Evolutionary conservation across 2,113 vertebrate species (phyloP).

Genomic region (Clarias gariepinus): DNA sequence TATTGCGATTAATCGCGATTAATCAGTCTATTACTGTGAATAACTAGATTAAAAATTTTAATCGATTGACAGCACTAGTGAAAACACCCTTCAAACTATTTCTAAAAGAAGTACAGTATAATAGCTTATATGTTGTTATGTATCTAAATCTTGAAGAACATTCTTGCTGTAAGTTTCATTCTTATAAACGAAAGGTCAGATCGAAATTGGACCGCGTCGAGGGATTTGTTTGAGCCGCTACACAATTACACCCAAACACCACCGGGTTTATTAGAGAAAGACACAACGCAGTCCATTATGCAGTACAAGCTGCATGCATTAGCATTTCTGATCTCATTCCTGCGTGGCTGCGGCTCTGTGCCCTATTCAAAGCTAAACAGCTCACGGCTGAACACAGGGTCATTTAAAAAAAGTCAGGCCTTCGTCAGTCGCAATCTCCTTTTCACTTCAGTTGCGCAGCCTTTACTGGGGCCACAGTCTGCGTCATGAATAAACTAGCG

Average conservation of each 20-base stretch:
- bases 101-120: not conserved
- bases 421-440: conserved; percentile 42
- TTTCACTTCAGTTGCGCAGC: conserved; percentile 61
- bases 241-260: not conserved
- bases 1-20: too few species aligned
- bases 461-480: conserved; percentile 65
- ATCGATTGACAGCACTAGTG: not conserved
- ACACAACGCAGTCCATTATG: conserved; percentile 14
- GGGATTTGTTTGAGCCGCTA: not conserved
- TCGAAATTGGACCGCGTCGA: not conserved
- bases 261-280: conserved; percentile 14
- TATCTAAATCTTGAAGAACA: not conserved
- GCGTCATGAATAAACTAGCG: conserved; percentile 63
- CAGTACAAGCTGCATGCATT: conserved; percentile 5
- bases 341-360: not conserved
- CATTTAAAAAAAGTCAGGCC: not conserved
- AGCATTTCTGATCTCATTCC: conserved; percentile 28
- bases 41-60: too few species aligned
- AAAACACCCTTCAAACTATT: not conserved
- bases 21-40: too few species aligned
- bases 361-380: not conserved
- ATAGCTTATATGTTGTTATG: not conserved
- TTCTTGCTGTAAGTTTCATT: not conserved
- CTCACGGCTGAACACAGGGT: conserved; percentile 24
- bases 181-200: conserved; percentile 1